Evolutionary conservation across 1,140 invertebrate species (phyloP).

Genomic region (Hesperophylax magnus): DNA sequence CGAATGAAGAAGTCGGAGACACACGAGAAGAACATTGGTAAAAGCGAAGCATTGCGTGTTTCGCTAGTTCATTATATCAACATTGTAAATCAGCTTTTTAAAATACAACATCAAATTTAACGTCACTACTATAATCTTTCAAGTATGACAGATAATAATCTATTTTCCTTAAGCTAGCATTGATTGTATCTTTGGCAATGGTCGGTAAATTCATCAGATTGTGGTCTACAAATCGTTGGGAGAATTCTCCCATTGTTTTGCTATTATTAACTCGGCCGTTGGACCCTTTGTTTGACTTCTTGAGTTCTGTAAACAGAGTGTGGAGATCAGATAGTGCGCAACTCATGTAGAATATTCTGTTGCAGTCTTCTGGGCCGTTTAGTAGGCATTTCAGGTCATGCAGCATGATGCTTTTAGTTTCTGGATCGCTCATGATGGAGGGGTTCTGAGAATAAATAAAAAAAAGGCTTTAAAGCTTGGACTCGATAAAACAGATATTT

Average conservation of each 20-base stretch:
- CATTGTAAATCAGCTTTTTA: background rate
- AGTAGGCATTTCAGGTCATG: conserved; percentile 67
- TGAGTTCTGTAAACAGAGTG: conserved; percentile 68
- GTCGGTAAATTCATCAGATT: conserved; percentile 64
- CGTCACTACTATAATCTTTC: conserved; percentile 57
- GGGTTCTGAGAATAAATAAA: conserved; percentile 62
- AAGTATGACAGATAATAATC: conserved; percentile 80
- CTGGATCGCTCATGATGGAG: conserved; percentile 62
- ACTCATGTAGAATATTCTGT: conserved; percentile 67
- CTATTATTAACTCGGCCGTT: background rate
- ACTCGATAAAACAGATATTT: too few species aligned
- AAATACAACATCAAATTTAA: conserved; percentile 4
- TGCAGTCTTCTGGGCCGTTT: conserved; percentile 64
- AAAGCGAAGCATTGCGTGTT: too few species aligned
- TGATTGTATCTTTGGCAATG: conserved; percentile 72
- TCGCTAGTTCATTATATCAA: too few species aligned
- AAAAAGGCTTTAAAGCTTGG: too few species aligned
- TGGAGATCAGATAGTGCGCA: conserved; percentile 76
- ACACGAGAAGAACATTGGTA: too few species aligned
- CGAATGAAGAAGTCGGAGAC: too few species aligned
- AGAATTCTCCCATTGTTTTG: conserved; percentile 64
- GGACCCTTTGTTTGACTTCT: conserved; percentile 58
- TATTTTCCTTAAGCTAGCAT: conserved; percentile 75
- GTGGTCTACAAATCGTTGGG: conserved; percentile 72
- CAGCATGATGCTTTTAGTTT: conserved; percentile 62